A percentile compares a stretch with the other conserved stretches of the same genome.
Evolutionary conservation across 2,888 invertebrate species (phyloP).

Genomic region (Antitype chi): DNA sequence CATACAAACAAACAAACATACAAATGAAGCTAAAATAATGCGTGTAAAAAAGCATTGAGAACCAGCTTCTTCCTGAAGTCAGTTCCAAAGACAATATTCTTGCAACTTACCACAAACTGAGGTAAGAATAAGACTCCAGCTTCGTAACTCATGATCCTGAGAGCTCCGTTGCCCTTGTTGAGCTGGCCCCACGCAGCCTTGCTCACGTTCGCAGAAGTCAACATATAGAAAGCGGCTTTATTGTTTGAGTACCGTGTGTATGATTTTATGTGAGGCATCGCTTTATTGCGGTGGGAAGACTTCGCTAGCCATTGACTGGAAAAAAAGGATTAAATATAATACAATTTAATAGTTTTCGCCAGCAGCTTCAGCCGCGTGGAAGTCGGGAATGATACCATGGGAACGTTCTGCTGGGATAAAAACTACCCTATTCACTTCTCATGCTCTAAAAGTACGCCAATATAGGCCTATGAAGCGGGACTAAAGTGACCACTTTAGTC

Average conservation of each 20-base stretch:
- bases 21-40: too few species aligned
- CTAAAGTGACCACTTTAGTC: too few species aligned
- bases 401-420: too few species aligned
- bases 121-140: constrained; percentile 97
- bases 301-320: constrained; percentile 96
- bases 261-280: constrained; percentile 99
- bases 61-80: too few species aligned
- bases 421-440: too few species aligned
- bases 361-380: too few species aligned
- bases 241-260: constrained; percentile 95
- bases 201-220: constrained; percentile 98
- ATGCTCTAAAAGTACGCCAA: too few species aligned
- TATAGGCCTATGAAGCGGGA: too few species aligned
- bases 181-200: constrained; percentile 98
- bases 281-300: constrained; percentile 92
- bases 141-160: constrained; percentile 96
- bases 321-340: constrained; percentile 2
- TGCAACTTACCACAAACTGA: constrained; percentile 93
- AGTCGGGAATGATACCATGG: too few species aligned
- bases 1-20: too few species aligned
- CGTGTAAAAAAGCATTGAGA: too few species aligned
- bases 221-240: constrained; percentile 94
- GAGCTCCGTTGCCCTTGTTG: constrained; percentile 90
- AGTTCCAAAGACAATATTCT: background rate
- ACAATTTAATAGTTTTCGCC: too few species aligned